Conservation (phyloP, 2,797 vertebrate species). For the Galago senegalensis region DNA sequence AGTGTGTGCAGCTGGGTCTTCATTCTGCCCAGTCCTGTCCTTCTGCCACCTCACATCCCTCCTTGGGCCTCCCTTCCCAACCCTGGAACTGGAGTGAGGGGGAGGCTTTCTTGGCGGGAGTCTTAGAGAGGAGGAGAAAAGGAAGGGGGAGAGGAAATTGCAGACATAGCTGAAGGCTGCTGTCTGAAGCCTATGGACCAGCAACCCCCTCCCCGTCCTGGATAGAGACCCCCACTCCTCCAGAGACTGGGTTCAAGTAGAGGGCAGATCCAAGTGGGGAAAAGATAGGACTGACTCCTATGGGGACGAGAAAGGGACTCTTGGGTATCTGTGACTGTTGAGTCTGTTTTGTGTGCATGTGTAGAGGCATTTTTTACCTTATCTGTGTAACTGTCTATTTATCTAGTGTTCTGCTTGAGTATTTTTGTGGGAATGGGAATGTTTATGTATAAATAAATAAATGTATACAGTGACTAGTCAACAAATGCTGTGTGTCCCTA, state of each 20-base stretch:
- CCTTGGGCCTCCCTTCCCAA: constrained; percentile 19
- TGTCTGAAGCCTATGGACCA: constrained; percentile 61
- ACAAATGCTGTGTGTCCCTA: neutral
- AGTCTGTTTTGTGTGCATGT: neutral
- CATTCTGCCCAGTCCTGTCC: constrained; percentile 9
- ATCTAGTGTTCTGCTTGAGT: neutral
- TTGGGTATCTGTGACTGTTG: neutral
- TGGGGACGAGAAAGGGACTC: neutral
- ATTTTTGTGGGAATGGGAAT: neutral
- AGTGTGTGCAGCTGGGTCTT: neutral
- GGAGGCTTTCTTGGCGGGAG: constrained; percentile 75
- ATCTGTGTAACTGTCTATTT: neutral
- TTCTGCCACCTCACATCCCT: neutral
- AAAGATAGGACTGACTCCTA: neutral
- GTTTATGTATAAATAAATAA: neutral
- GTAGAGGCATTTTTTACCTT: neutral
- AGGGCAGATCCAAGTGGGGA: constrained; percentile 61
- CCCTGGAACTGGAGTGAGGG: constrained; percentile 69
- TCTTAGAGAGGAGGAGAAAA: constrained; percentile 75
- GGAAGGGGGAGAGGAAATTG: constrained; percentile 84
- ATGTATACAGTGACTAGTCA: neutral
- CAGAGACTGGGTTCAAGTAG: constrained; percentile 68
- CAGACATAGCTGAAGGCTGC: constrained; percentile 82
- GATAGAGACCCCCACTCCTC: constrained; percentile 37
- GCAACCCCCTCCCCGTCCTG: constrained; percentile 53